These are phyloP conservation scores for Holothuria scabra DNA, from an alignment of 53 echinoderm and acorn worm species.

Conservation along the genomic window DNA sequence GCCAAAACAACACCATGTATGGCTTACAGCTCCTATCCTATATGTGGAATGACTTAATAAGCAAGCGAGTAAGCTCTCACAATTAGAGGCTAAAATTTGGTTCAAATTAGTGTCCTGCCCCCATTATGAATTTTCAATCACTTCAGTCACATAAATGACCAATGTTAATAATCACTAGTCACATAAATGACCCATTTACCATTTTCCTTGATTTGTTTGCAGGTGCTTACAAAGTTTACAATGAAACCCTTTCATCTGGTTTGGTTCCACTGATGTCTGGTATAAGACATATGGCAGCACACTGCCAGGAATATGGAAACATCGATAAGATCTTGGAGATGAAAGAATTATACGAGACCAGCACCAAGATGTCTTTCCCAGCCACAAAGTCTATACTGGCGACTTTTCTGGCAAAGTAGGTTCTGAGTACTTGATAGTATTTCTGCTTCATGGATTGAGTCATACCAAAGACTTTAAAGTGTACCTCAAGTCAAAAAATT, in stretches of 20 bases:
- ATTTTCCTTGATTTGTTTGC: not conserved
- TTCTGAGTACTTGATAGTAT: not conserved
- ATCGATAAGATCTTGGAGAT: slow-evolving; percentile 63
- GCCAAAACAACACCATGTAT: too few relatives aligned
- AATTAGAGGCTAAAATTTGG: too few relatives aligned
- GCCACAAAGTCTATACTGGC: slow-evolving; percentile 62
- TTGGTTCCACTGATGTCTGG: slow-evolving; percentile 55
- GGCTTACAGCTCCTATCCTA: too few relatives aligned
- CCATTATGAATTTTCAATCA: not conserved
- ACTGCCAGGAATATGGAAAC: slow-evolving; percentile 61
- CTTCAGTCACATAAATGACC: not conserved
- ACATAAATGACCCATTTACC: not conserved
- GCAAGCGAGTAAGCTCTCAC: too few relatives aligned
- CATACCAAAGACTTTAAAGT: too few relatives aligned
- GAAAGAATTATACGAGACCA: slow-evolving; percentile 63
- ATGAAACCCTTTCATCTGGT: slow-evolving; percentile 53
- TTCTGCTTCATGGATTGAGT: too few relatives aligned
- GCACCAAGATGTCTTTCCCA: slow-evolving; percentile 48
- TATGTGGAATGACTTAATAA: too few relatives aligned
- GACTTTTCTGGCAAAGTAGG: slow-evolving; percentile 69
- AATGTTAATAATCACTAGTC: not conserved
- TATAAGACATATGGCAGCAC: slow-evolving; percentile 41
- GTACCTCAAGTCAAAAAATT: too few relatives aligned
- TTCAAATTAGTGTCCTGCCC: too few relatives aligned
- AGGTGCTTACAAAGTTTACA: slow-evolving; percentile 62